Base-by-base conservation (phyloP, 2,888 invertebrate genomes). In the Dermolepida albohirtum region DNA sequence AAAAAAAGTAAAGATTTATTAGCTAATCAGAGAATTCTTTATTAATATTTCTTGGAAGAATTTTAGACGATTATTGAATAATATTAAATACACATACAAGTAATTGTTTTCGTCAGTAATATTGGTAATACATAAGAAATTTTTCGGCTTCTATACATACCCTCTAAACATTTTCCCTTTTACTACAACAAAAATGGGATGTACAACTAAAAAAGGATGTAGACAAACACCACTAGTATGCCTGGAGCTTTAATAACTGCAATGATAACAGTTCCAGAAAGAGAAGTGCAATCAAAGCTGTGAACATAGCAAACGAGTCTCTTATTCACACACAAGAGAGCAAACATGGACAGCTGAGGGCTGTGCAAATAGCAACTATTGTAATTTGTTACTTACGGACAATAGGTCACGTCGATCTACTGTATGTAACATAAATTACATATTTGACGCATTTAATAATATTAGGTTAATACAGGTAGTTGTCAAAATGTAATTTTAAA, bases 211-310 rank as follows among this genome's bases (percentile, higher is more conserved):
- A n/a, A n/a, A n/a, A n/a, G n/a, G n/a, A n/a, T n/a, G n/a, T 8
- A 5, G 44, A 17, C 29, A 59, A 59, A 59, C 29, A 44, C 27
- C 8, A 47, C 29, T 16, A 44, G 10, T 17, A 16, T 47, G 59
- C 74, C 72, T 29, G 55, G 49, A 71, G 73, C 74, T 69, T 73
- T 73, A 74, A 74, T 73, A 73, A 73, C 74, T 68, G 71, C 72
- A 68, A 64, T 65, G 70, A 69, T 71, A 69, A 72, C 72, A 70
- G 72, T 71, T 52, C 70, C 57, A 63, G 73, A 70, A 71, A 67
- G 66, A 68, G 70, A 57, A 66, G 68, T 67, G 73, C 72, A 73
- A 72, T 73, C 70, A 73, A 68, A 71, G 59, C 47, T 47, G 59
- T 62, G 59, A 62, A 62, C 59, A 27, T 5, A 47, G 47, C 47